Conservation (phyloP, 2,888 invertebrate species). For the Pomacea canaliculata region DNA sequence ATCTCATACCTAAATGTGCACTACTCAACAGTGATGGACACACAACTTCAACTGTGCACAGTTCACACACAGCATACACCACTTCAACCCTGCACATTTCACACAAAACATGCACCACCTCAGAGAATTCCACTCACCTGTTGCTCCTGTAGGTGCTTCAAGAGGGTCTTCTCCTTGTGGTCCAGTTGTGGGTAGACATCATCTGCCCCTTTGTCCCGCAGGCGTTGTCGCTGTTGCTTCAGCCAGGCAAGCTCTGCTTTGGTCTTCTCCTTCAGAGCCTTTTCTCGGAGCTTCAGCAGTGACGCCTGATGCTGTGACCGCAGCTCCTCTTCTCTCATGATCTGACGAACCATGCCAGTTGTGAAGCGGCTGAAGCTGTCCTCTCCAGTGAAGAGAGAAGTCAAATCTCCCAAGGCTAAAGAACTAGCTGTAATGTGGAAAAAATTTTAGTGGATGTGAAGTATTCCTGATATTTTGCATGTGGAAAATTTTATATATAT, state of each 20-base stretch:
- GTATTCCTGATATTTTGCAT: neutral
- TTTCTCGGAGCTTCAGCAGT: slow-evolving; percentile 78
- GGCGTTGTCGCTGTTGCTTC: slow-evolving; percentile 77
- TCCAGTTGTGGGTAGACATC: slow-evolving; percentile 73
- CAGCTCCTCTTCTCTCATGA: slow-evolving; percentile 77
- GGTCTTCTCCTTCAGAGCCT: slow-evolving; percentile 78
- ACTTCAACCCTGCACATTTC: no score
- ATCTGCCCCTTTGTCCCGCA: slow-evolving; percentile 74
- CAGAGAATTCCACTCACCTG: slow-evolving; percentile 50
- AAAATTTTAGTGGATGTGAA: neutral
- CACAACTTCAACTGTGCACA: no score
- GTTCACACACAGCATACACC: no score
- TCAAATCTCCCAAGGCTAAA: slow-evolving; percentile 36
- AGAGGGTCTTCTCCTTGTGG: slow-evolving; percentile 78
- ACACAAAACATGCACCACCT: no score
- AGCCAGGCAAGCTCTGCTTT: slow-evolving; percentile 77
- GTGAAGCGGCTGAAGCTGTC: slow-evolving; percentile 69
- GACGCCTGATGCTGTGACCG: slow-evolving; percentile 78
- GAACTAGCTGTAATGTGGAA: slow-evolving; percentile 17
- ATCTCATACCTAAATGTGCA: no score
- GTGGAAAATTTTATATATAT: no score
- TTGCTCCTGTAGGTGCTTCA: slow-evolving; percentile 78
- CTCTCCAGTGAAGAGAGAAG: slow-evolving; percentile 53
- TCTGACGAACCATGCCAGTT: slow-evolving; percentile 68
- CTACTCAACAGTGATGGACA: no score